Conservation (phyloP, 2,888 invertebrate genomes). For the Hirtodrosophila confusa region DNA sequence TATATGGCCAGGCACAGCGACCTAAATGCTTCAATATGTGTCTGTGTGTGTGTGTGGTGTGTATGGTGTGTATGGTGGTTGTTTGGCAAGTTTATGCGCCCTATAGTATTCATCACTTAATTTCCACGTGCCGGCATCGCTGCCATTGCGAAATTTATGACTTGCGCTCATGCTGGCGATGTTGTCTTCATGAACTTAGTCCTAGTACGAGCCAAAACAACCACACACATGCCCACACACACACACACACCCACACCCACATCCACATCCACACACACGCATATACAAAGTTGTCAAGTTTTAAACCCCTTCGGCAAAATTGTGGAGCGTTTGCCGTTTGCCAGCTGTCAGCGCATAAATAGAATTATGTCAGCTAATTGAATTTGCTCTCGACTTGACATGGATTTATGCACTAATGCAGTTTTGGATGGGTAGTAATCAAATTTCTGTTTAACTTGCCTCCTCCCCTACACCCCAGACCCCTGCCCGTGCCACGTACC, state of each 20-base stretch:
- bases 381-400: slow-evolving; percentile 72
- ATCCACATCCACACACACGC: too few species aligned
- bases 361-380: slow-evolving; percentile 76
- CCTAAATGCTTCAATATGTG: slow-evolving; percentile 55
- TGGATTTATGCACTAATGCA: slow-evolving; percentile 76
- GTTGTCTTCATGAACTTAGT: slow-evolving; percentile 49
- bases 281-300: slow-evolving; percentile 58
- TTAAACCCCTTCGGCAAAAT: slow-evolving; percentile 50
- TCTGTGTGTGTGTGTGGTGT: slow-evolving; percentile 5
- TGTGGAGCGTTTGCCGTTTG: slow-evolving; percentile 59
- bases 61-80: slow-evolving; percentile 8
- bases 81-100: slow-evolving; percentile 61
- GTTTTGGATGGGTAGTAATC: slow-evolving; percentile 61
- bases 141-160: slow-evolving; percentile 78
- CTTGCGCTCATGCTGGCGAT: slow-evolving; percentile 48
- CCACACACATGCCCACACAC: slow-evolving; percentile 1
- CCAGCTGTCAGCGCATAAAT: slow-evolving; percentile 75
- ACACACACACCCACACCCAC: slow-evolving; percentile 1
- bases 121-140: slow-evolving; percentile 71
- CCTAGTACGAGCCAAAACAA: slow-evolving; percentile 23
- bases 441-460: slow-evolving; percentile 48
- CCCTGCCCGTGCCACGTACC: neutral
- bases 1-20: slow-evolving; percentile 64
- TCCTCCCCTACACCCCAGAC: neutral
- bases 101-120: slow-evolving; percentile 77